phyloP scores from a whole-genome alignment of 2,888 invertebrate species.

The Conops quadrifasciatus region DNA sequence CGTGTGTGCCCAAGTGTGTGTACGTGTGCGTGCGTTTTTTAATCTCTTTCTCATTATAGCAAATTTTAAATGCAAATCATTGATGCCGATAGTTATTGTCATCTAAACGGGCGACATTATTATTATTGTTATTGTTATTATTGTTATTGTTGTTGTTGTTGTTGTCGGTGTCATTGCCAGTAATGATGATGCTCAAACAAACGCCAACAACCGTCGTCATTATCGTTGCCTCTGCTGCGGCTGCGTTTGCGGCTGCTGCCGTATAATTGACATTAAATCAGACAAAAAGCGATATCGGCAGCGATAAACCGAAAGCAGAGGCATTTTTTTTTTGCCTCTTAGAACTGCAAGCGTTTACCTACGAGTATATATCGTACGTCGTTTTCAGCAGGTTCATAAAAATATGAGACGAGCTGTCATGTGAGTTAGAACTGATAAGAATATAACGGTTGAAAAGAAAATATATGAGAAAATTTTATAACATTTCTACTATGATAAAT shows the following conservation, averaged over 20 bases:
- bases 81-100: constrained; percentile 18
- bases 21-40: neutral
- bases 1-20: too few species aligned
- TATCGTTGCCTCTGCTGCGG: constrained; percentile 33
- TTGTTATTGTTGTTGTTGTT: constrained; percentile 54
- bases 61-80: constrained; percentile 19
- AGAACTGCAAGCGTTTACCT: too few species aligned
- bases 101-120: constrained; percentile 36
- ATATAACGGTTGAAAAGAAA: too few species aligned
- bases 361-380: too few species aligned
- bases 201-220: too few species aligned
- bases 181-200: too few species aligned
- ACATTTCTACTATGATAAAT: too few species aligned
- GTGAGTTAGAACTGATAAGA: too few species aligned
- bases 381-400: too few species aligned
- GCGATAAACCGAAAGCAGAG: neutral
- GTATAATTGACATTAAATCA: constrained; percentile 31
- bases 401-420: too few species aligned
- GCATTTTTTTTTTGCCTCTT: too few species aligned
- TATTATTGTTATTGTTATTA: constrained; percentile 52
- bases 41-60: neutral
- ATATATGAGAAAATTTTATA: too few species aligned
- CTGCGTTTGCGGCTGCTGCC: constrained; percentile 47
- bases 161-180: constrained; percentile 28
- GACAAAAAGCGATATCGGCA: neutral